Evolutionary conservation across 35 echinoderm and acorn worm species (phyloP).

Genomic region (Nesometra sesokonis): DNA sequence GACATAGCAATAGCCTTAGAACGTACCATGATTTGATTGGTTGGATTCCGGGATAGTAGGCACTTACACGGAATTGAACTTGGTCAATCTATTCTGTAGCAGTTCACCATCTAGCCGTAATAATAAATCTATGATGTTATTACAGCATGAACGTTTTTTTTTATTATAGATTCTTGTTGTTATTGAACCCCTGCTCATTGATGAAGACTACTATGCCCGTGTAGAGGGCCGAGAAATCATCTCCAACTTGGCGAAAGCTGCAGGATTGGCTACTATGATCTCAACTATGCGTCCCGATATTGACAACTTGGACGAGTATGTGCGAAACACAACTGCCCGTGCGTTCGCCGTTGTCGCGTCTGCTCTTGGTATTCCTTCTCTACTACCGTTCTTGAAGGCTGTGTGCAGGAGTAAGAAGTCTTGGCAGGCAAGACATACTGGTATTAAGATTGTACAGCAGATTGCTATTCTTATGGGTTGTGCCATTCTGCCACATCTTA

Average conservation of each 20-base stretch:
- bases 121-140: no score
- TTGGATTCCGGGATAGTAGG: no score
- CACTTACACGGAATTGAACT: no score
- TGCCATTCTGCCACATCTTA: slow-evolving; percentile 89
- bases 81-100: no score
- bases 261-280: slow-evolving; percentile 98
- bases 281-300: slow-evolving; percentile 99
- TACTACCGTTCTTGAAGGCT: slow-evolving; percentile 96
- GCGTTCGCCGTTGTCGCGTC: slow-evolving; percentile 97
- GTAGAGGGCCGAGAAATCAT: slow-evolving; percentile 98
- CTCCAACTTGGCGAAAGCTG: slow-evolving; percentile 96
- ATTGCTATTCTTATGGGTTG: slow-evolving; percentile 99
- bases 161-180: slow-evolving; percentile 83
- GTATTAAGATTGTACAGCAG: slow-evolving; percentile 99
- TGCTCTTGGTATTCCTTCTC: slow-evolving; percentile 87
- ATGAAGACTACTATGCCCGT: slow-evolving; percentile 99
- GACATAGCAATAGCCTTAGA: no score
- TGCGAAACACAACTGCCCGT: slow-evolving; percentile 96
- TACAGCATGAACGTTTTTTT: no score
- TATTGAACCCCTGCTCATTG: slow-evolving; percentile 93
- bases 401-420: slow-evolving; percentile 99
- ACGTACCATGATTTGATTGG: no score
- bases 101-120: no score
- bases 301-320: slow-evolving; percentile 99
- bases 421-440: slow-evolving; percentile 98